Conservation (phyloP, 1,140 invertebrate species). For the Spodoptera frugiperda region DNA sequence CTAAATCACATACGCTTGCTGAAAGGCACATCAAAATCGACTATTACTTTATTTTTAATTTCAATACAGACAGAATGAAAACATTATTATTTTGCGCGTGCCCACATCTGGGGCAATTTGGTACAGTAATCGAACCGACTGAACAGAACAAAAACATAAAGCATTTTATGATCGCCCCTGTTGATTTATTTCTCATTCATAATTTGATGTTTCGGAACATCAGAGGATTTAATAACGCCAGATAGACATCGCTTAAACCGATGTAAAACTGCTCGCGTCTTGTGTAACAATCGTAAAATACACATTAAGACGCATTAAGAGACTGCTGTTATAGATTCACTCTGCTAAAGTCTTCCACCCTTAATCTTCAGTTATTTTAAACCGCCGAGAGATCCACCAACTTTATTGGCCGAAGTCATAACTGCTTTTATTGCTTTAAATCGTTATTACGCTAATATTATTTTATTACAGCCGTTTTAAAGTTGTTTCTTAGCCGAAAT, state of each 20-base stretch:
- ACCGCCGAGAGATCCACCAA: slow-evolving; percentile 74
- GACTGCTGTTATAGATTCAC: slow-evolving; percentile 65
- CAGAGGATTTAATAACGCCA: slow-evolving; percentile 81
- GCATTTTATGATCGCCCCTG: slow-evolving; percentile 78
- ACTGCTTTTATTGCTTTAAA: slow-evolving; percentile 80
- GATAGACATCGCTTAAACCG: slow-evolving; percentile 80
- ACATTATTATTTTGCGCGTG: slow-evolving; percentile 72
- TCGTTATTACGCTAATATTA: slow-evolving; percentile 78
- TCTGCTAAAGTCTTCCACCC: slow-evolving; percentile 73
- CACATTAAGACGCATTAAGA: slow-evolving; percentile 84
- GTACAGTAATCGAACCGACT: slow-evolving; percentile 73
- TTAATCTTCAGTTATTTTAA: slow-evolving; percentile 84
- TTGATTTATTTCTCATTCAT: slow-evolving; percentile 85
- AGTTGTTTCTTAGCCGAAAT: slow-evolving; percentile 66
- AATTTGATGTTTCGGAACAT: slow-evolving; percentile 83
- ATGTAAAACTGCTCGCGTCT: slow-evolving; percentile 79
- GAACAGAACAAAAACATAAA: slow-evolving; percentile 83
- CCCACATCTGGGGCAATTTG: slow-evolving; percentile 76
- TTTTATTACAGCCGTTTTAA: slow-evolving; percentile 73
- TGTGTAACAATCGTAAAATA: slow-evolving; percentile 85
- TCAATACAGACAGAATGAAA: slow-evolving; percentile 62
- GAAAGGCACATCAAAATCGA: slow-evolving; percentile 48
- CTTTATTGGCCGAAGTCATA: slow-evolving; percentile 81
- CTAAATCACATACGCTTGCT: slow-evolving; percentile 43
- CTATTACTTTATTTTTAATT: slow-evolving; percentile 58